Percentiles rank a stretch among this genome's conserved stretches.
phyloP scores from a whole-genome alignment of 2,888 invertebrate species.

The Arrhopalites spinosus region DNA sequence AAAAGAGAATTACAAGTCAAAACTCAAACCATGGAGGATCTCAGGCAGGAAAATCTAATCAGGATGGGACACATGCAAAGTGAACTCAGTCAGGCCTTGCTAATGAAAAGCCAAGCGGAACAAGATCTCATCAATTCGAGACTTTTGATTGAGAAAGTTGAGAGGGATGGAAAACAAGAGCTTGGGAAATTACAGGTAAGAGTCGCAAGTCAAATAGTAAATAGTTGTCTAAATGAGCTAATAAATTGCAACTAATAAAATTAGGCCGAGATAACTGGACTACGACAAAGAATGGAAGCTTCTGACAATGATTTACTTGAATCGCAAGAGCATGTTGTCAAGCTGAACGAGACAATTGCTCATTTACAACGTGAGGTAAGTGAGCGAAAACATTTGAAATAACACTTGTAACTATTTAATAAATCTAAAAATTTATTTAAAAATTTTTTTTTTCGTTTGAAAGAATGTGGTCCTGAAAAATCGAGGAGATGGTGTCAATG shows the following conservation, averaged over 20 bases:
- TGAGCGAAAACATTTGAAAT: background rate
- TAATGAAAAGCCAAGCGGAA: slow-evolving; percentile 78
- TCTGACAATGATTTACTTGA: slow-evolving; percentile 81
- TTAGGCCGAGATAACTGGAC: slow-evolving; percentile 71
- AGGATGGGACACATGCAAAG: slow-evolving; percentile 77
- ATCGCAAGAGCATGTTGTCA: slow-evolving; percentile 77
- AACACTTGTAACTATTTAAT: background rate
- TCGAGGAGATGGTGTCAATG: slow-evolving; percentile 32
- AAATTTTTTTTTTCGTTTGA: background rate
- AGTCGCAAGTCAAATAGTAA: no score
- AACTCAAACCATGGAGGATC: slow-evolving; percentile 74
- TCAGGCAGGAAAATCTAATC: slow-evolving; percentile 77
- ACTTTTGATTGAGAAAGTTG: slow-evolving; percentile 69
- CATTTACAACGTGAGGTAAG: slow-evolving; percentile 79
- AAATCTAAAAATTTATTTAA: background rate
- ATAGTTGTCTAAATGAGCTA: slow-evolving; percentile 3
- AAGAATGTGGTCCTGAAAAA: slow-evolving; percentile 24
- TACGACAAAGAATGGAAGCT: slow-evolving; percentile 76
- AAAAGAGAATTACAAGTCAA: slow-evolving; percentile 78
- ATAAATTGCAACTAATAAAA: background rate
- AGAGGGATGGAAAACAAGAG: slow-evolving; percentile 78
- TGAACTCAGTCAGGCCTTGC: slow-evolving; percentile 74
- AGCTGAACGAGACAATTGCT: slow-evolving; percentile 77
- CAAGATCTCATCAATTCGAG: slow-evolving; percentile 77
- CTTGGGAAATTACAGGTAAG: slow-evolving; percentile 68